These are phyloP conservation scores for Morpho helenor DNA, from an alignment of 2,888 invertebrate genomes.

Conservation along the genomic window DNA sequence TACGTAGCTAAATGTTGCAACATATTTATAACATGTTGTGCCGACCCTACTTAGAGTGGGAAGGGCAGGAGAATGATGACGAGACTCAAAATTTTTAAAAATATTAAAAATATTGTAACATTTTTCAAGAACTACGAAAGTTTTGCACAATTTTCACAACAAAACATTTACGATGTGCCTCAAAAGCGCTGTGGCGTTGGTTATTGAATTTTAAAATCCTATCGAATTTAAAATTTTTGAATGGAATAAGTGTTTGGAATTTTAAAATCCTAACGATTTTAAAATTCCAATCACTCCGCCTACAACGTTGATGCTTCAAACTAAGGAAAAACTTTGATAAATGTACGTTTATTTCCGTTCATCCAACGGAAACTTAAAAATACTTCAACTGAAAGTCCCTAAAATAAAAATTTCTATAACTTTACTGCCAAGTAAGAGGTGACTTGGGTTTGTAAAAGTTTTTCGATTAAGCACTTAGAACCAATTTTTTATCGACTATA, in stretches of 20 bases:
- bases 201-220: slow-evolving; percentile 19
- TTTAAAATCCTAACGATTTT: slow-evolving; percentile 18
- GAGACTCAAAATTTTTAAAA: too few relatives aligned
- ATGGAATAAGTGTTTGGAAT: slow-evolving; percentile 5
- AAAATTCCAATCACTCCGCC: slow-evolving; percentile 17
- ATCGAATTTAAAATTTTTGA: slow-evolving; percentile 19
- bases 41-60: too few relatives aligned
- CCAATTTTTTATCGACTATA: slow-evolving; percentile 9
- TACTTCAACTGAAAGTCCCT: slow-evolving; percentile 13
- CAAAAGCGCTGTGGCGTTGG: slow-evolving; percentile 15
- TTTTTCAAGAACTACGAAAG: background rate
- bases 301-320: slow-evolving; percentile 9
- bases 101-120: too few relatives aligned
- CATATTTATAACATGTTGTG: too few relatives aligned
- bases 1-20: too few relatives aligned
- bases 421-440: slow-evolving; percentile 10
- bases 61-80: too few relatives aligned
- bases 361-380: slow-evolving; percentile 1
- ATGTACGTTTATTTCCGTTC: slow-evolving; percentile 2
- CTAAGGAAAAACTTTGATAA: slow-evolving; percentile 7
- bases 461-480: slow-evolving; percentile 13
- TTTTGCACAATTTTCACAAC: slow-evolving; percentile 11
- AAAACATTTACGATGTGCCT: slow-evolving; percentile 9
- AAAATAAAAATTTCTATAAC: slow-evolving; percentile 14
- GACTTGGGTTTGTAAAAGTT: slow-evolving; percentile 13